Base-by-base conservation (phyloP, 2,888 invertebrate species). In the Xylocampa areola region DNA sequence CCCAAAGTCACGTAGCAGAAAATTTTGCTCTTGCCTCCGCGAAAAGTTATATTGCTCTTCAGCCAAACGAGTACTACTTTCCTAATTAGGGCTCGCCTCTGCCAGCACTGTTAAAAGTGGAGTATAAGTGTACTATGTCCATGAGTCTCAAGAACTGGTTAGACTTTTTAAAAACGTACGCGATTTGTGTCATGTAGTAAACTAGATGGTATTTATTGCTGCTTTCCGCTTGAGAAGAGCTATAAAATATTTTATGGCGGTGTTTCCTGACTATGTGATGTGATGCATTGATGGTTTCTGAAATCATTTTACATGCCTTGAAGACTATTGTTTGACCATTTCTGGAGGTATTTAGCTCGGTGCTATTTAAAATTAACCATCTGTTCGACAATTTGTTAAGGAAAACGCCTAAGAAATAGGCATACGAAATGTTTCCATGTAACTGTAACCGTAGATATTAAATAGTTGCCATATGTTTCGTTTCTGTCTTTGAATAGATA, bases 391-490 rank as follows among this genome's bases (percentile, higher is more conserved):
- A 27, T 29, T 8, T 41, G 10, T 30, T 5, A 23, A 23, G 21
- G 13, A 41, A 55, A 63, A 40, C 29, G 6, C 14, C 27, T n/a
- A n/a, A n/a, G 32, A 44, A 30, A 35, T 30, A 16, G 16, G 33
- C 40, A 54, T 27, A 40, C 30, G 23, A 16, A 17, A 41, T 41
- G 32, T 30, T 30, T 13, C 23, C 36, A 51, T 54, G 17, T 23
- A 55, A 16, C 35, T 51, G 30, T 27, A 58, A 40, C 16, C 50
- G 10, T 41, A 37, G 55, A 55, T 50, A 51, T 53, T 47, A 54
- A 53, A 80, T 79, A 55, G 78, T 71, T 63, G 61, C 74, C 77
- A 82, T 71, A 66, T 80, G 79, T 76, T 68, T 55, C 68, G 69
- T 72, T 81, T 84, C 76, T 77, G 63, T 55, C 53, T 67, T 58